Conservation (phyloP, 2,888 invertebrate species). For the Siphlonurus alternatus region DNA sequence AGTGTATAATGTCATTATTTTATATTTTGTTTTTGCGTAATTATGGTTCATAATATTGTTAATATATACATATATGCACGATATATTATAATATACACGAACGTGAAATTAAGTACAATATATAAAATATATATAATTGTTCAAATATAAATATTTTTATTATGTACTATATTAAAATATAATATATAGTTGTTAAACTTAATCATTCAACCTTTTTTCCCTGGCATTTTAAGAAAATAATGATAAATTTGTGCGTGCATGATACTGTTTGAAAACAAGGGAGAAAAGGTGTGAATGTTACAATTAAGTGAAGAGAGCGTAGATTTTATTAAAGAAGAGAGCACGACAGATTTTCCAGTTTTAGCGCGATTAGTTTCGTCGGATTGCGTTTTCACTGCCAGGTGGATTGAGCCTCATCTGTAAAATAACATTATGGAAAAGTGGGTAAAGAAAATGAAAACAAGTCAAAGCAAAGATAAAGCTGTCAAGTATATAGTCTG, state of each 20-base stretch:
- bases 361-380: neutral
- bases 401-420: constrained; percentile 53
- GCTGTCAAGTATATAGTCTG: neutral
- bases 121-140: no score
- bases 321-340: no score
- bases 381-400: constrained; percentile 32
- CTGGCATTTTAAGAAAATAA: neutral
- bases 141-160: no score
- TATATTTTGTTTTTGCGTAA: no score
- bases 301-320: no score
- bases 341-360: neutral
- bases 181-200: neutral
- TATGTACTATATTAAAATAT: neutral
- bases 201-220: neutral
- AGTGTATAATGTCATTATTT: no score
- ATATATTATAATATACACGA: no score
- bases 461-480: neutral
- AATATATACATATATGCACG: no score
- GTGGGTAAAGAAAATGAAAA: constrained; percentile 4
- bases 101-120: no score
- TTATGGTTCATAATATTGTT: no score
- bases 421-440: constrained; percentile 14
- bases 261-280: no score
- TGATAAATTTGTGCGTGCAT: no score
- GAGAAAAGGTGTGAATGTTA: neutral